Evolutionary conservation across 2,797 vertebrate genomes (phyloP).

Genomic region (Lagorchestes hirsutus): DNA sequence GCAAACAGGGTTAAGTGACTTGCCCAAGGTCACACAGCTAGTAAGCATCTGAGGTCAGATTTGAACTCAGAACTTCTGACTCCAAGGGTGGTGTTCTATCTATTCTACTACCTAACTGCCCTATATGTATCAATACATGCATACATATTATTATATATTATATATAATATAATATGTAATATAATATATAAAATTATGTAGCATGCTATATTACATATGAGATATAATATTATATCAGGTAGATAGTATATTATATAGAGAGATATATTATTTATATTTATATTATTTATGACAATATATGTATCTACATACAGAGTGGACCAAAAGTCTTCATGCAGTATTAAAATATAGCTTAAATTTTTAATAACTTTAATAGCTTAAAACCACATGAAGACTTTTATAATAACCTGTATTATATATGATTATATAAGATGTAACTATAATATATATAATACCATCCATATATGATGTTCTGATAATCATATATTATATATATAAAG

Average conservation of each 20-base stretch:
- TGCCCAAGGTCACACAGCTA: not conserved
- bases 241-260: too few species aligned
- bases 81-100: not conserved
- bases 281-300: not conserved
- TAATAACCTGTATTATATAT: not conserved
- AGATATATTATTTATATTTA: not conserved
- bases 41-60: not conserved
- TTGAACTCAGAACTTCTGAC: not conserved
- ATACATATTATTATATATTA: not conserved
- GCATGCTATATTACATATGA: not conserved
- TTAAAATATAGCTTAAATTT: not conserved
- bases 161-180: not conserved
- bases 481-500: not conserved
- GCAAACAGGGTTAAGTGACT: not conserved
- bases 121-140: not conserved
- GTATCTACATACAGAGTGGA: not conserved
- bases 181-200: not conserved
- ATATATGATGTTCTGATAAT: not conserved
- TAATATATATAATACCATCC: not conserved
- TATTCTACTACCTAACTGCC: not conserved
- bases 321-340: not conserved
- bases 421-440: not conserved
- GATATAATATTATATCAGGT: not conserved
- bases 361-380: not conserved
- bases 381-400: not conserved